A percentile compares a stretch with the other conserved stretches of the same genome.
phyloP scores from a whole-genome alignment of 1,140 invertebrate species.

The Drosophila guanche region DNA sequence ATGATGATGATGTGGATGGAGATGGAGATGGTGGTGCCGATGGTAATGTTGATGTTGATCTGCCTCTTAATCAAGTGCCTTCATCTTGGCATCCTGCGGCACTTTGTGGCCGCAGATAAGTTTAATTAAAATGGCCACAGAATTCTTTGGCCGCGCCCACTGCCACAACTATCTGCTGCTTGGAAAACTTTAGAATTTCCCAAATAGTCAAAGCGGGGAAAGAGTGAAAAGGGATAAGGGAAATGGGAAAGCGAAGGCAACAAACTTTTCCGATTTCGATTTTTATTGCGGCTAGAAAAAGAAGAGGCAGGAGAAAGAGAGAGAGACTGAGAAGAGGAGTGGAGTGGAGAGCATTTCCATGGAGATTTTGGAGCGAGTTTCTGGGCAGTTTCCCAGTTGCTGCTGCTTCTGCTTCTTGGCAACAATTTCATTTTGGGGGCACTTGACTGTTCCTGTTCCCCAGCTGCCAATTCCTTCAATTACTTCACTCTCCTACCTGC shows the following conservation, averaged over 20 bases:
- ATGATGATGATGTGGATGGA: conserved; percentile 12
- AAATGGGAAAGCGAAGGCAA: conserved; percentile 25
- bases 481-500: conserved; percentile 22
- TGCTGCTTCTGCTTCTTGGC: conserved; percentile 50
- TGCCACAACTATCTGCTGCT: conserved; percentile 3
- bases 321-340: neutral
- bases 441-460: conserved; percentile 29
- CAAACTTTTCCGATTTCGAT: conserved; percentile 75
- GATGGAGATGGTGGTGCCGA: neutral
- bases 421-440: conserved; percentile 66
- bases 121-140: conserved; percentile 69
- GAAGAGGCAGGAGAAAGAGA: neutral
- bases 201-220: conserved; percentile 24
- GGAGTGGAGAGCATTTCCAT: conserved; percentile 22
- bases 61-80: conserved; percentile 63
- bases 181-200: conserved; percentile 53
- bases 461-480: conserved; percentile 1
- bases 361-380: conserved; percentile 1
- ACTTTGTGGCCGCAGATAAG: conserved; percentile 52
- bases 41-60: conserved; percentile 37
- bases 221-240: neutral
- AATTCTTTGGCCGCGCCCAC: conserved; percentile 24
- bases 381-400: conserved; percentile 3
- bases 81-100: neutral
- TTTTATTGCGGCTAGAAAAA: conserved; percentile 68